Percentiles rank a stretch among this genome's conserved stretches.
These are phyloP conservation scores for Chionodraco myersi DNA, from an alignment of 2,113 vertebrate genomes.

Conservation along the genomic window DNA sequence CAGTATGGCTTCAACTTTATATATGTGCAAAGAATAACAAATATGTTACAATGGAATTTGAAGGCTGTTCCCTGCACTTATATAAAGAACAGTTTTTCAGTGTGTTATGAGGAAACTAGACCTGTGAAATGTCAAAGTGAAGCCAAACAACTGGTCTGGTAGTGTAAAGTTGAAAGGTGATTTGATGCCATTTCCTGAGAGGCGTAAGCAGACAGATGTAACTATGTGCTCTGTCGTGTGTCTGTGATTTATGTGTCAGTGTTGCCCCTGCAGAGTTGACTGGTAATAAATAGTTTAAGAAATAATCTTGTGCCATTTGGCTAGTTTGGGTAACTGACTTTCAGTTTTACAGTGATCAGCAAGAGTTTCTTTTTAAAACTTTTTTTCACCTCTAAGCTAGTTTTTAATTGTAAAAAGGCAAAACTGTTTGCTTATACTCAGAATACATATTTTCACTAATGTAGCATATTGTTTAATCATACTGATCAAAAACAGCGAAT, in stretches of 20 bases:
- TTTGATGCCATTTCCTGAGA: constrained; percentile 57
- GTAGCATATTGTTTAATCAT: not conserved
- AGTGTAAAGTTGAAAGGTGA: constrained; percentile 50
- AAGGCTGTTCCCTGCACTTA: not conserved
- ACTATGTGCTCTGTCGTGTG: constrained; percentile 31
- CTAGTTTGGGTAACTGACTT: not conserved
- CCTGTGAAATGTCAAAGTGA: constrained; percentile 42
- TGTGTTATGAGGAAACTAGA: constrained; percentile 11
- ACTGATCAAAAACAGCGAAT: not conserved
- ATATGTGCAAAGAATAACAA: not conserved
- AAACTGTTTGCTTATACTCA: not conserved
- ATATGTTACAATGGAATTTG: constrained; percentile 13
- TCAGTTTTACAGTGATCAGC: not conserved
- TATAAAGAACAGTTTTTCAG: not conserved
- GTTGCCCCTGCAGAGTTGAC: constrained; percentile 3
- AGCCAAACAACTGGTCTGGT: constrained; percentile 48
- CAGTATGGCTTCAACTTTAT: not conserved
- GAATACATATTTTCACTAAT: not conserved
- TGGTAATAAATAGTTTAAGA: constrained; percentile 6
- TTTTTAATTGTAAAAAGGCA: not conserved
- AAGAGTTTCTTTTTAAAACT: too few relatives aligned
- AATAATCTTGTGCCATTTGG: not conserved
- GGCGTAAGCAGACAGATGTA: constrained; percentile 29
- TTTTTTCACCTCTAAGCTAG: not conserved
- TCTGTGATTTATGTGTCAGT: constrained; percentile 14